Base-by-base conservation (phyloP, 1,140 invertebrate genomes). In the Halesus radiatus region DNA sequence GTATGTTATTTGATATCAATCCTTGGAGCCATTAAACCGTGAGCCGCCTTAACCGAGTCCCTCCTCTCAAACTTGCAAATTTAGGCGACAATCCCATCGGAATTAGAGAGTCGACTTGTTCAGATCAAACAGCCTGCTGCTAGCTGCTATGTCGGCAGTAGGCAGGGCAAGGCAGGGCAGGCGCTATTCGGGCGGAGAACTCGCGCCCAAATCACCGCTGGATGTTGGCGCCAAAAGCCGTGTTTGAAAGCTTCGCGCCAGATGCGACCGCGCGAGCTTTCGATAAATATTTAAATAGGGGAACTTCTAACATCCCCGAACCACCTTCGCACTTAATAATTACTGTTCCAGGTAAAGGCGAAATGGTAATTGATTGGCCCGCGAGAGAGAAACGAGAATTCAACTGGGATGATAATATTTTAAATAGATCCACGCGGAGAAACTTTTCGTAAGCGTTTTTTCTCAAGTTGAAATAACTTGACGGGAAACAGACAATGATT, bases 261-360 rank as follows among this genome's bases (percentile, higher is more conserved):
- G 74, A 77, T 81, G 78, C 29, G 68, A 18, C 54, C 32, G 78
- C 64, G 60, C 50, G 45, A 78, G 81, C 78, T 73, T 75, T 73
- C 76, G 81, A 78, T 83, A 80, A 83, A 83, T 83, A 83, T 83
- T 83, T 83, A 83, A 83, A 80, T 83, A 78, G 56, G 56, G 72
- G 75, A 83, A 83, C 78, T 83, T 83, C 78, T 54, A 64, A 78
- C 81, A 80, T 26, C 68, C 64, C 77, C 26, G 75, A 60, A 32
- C 76, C 76, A 74, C 68, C 64, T 80, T 54, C 74, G 29, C 37
- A 52, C 54, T 83, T 73, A 83, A 83, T 83, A 78, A 83, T 83
- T 83, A 80, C 76, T 75, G 53, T 70, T 60, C 13, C 56, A 60
- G 74, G 74, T 76, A 76, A 76, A 54, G 56, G 74, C 45, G 50